Percentiles rank a stretch among this genome's conserved stretches.
Evolutionary conservation across 1,140 invertebrate species (phyloP).

Genomic region (Drosophila nigromelanica): DNA sequence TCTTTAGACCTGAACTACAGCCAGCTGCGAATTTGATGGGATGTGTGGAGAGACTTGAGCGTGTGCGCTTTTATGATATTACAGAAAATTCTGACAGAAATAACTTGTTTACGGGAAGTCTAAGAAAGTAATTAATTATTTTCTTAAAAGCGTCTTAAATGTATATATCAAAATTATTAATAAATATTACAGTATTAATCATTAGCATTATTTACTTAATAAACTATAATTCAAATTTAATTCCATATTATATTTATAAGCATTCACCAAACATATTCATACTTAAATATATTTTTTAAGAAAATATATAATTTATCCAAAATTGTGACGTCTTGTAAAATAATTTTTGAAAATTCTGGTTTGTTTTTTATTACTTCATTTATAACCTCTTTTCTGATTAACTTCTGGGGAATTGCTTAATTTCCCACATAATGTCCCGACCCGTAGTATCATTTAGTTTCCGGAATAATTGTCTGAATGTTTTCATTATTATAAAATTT

Average conservation of each 20-base stretch:
- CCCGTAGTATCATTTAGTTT: conserved; percentile 7
- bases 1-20: not conserved
- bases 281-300: too few species aligned
- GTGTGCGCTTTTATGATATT: not conserved
- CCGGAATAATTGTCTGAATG: conserved; percentile 36
- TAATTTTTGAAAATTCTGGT: not conserved
- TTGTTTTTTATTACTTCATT: not conserved
- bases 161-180: too few species aligned
- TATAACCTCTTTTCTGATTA: not conserved
- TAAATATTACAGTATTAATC: too few species aligned
- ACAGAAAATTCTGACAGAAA: not conserved
- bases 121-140: too few species aligned
- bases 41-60: conserved; percentile 1
- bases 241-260: too few species aligned
- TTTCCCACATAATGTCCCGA: not conserved
- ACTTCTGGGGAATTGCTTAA: not conserved
- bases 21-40: conserved; percentile 1
- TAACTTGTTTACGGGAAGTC: too few species aligned
- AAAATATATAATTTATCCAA: too few species aligned
- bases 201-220: too few species aligned
- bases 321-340: too few species aligned
- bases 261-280: too few species aligned
- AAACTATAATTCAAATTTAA: too few species aligned
- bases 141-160: too few species aligned
- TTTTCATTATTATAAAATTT: conserved; percentile 34